phyloP scores from a whole-genome alignment of 2,113 vertebrate genomes.

The Thalassoma bifasciatum region DNA sequence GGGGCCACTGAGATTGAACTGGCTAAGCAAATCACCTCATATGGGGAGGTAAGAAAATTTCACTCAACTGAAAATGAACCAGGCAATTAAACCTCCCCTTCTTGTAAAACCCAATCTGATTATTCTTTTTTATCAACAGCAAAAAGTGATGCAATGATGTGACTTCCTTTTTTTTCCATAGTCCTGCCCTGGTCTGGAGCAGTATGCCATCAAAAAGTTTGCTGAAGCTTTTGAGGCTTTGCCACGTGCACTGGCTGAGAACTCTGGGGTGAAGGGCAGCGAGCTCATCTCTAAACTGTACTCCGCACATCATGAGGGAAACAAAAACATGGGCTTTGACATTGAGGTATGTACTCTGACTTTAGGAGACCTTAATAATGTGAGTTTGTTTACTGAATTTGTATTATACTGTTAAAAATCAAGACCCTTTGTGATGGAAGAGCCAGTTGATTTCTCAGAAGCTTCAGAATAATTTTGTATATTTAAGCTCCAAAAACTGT shows the following conservation, averaged over 20 bases:
- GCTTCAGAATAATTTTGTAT: too few relatives aligned
- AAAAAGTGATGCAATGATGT: not conserved
- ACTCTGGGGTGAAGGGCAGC: constrained; percentile 94
- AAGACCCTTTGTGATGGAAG: not conserved
- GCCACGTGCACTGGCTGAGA: constrained; percentile 94
- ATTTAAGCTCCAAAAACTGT: too few relatives aligned
- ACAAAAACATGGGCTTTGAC: constrained; percentile 94
- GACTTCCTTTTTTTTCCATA: constrained; percentile 53
- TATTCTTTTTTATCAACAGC: not conserved
- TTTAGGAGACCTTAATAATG: not conserved
- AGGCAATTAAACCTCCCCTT: not conserved
- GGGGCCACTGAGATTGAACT: constrained; percentile 97
- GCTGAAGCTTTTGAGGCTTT: constrained; percentile 94
- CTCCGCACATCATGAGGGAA: constrained; percentile 94
- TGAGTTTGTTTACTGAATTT: not conserved
- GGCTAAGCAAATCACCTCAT: constrained; percentile 93
- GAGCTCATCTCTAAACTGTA: constrained; percentile 97
- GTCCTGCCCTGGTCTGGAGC: constrained; percentile 96
- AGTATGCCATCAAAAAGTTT: constrained; percentile 98
- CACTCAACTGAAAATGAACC: not conserved
- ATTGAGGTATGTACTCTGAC: constrained; percentile 87
- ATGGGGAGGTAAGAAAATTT: constrained; percentile 88
- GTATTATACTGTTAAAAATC: not conserved
- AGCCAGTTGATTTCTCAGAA: too few relatives aligned
- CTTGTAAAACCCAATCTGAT: not conserved